Conservation (phyloP, 23 tunicate species). For the Halocynthia aurantium region DNA sequence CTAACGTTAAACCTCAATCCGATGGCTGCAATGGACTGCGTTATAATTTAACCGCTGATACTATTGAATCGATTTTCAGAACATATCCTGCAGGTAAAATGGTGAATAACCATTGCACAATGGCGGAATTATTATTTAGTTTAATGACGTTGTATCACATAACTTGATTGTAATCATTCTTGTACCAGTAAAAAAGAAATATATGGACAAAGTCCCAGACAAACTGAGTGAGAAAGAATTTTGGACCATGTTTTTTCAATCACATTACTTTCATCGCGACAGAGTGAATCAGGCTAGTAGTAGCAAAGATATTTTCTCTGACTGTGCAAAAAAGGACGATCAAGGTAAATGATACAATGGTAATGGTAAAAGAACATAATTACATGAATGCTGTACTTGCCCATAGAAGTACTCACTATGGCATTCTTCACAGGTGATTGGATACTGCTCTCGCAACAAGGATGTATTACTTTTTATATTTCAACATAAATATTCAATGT, state of each 20-base stretch:
- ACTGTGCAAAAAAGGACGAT: conserved; percentile 86
- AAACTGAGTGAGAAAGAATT: conserved; percentile 93
- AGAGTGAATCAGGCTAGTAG: conserved; percentile 47
- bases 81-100: conserved; percentile 84
- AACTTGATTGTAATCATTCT: too few species aligned
- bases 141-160: too few species aligned
- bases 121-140: too few species aligned
- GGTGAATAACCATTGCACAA: too few species aligned
- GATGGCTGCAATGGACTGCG: conserved; percentile 90
- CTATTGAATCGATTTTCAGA: conserved; percentile 70
- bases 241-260: conserved; percentile 96
- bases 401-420: too few species aligned
- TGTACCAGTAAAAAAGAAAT: conserved; percentile 61
- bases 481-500: neutral
- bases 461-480: too few species aligned
- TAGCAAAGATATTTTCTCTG: conserved; percentile 78
- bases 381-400: too few species aligned
- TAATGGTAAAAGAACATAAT: too few species aligned
- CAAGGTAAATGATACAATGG: conserved; percentile 32
- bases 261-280: conserved; percentile 94
- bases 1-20: conserved; percentile 88
- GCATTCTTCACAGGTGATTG: too few species aligned
- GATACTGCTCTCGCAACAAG: too few species aligned
- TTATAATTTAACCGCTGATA: conserved; percentile 86
- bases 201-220: conserved; percentile 81